A percentile compares a stretch with the other conserved stretches of the same genome.
phyloP scores from a whole-genome alignment of 2,888 invertebrate genomes.

The Tenthredo notha region DNA sequence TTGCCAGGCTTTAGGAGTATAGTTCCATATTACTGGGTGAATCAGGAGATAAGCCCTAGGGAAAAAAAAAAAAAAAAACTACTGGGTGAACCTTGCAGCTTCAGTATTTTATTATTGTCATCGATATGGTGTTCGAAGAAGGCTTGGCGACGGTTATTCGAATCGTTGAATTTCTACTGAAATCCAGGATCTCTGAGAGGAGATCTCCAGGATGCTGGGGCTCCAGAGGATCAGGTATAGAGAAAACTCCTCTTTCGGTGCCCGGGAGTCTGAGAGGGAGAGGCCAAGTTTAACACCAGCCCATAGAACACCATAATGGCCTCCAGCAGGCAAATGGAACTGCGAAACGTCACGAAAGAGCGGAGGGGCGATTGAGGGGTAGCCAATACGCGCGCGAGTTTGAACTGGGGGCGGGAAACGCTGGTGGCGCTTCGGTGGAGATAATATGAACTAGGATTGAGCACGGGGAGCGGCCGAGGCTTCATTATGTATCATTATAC shows the following conservation, averaged over 20 bases:
- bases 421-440: constrained; percentile 71
- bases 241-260: constrained; percentile 49
- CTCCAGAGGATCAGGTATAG: constrained; percentile 56
- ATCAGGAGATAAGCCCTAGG: no score
- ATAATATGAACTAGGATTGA: constrained; percentile 65
- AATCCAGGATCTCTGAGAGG: constrained; percentile 43
- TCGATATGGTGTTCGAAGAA: constrained; percentile 4
- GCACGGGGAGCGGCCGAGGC: constrained; percentile 77
- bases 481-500: constrained; percentile 79
- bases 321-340: constrained; percentile 66
- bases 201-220: constrained; percentile 10
- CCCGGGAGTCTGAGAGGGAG: constrained; percentile 52
- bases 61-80: no score
- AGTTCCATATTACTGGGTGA: constrained; percentile 17
- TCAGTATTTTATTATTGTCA: constrained; percentile 4
- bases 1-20: background rate
- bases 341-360: constrained; percentile 60
- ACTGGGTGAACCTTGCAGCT: constrained; percentile 25
- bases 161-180: background rate
- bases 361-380: constrained; percentile 62
- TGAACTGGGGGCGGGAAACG: constrained; percentile 66
- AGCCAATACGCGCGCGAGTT: constrained; percentile 66
- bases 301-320: constrained; percentile 74
- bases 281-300: constrained; percentile 18
- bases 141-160: background rate